A percentile compares a stretch with the other conserved stretches of the same genome.
These are phyloP conservation scores for Lepidurus couesii DNA, from an alignment of 1,140 invertebrate genomes.

Conservation along the genomic window DNA sequence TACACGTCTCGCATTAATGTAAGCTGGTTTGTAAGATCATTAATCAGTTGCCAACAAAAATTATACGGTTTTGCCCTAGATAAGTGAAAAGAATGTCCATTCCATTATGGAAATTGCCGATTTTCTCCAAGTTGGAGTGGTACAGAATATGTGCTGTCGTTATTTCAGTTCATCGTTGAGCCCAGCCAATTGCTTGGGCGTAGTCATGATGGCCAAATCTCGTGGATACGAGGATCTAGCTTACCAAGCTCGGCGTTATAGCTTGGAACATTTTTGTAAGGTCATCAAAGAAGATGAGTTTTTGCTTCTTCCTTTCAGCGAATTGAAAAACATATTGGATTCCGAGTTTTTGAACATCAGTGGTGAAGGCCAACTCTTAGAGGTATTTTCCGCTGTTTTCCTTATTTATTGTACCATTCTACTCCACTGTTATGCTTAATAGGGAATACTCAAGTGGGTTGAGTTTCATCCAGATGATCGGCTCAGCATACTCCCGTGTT, in stretches of 20 bases:
- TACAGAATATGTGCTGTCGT: conserved; percentile 50
- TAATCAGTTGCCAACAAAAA: not conserved
- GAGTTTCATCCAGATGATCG: conserved; percentile 33
- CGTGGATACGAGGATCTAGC: conserved; percentile 50
- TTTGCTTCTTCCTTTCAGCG: conserved; percentile 49
- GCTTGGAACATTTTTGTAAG: conserved; percentile 50
- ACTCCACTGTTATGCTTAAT: not conserved
- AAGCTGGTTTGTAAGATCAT: conserved; percentile 13
- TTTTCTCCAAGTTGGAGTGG: conserved; percentile 46
- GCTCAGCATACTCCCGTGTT: conserved; percentile 28
- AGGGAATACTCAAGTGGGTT: conserved; percentile 35
- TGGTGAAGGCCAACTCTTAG: conserved; percentile 41
- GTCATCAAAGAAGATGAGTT: conserved; percentile 55
- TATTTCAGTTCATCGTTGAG: conserved; percentile 52
- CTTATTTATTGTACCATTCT: not conserved
- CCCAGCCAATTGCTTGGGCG: conserved; percentile 51
- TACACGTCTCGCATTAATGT: conserved; percentile 48
- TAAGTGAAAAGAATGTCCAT: conserved; percentile 54
- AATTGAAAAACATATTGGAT: conserved; percentile 42
- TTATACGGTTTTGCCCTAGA: conserved; percentile 38
- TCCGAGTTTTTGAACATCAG: conserved; percentile 40
- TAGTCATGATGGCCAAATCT: conserved; percentile 51
- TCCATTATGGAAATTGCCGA: conserved; percentile 53
- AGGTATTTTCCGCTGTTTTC: conserved; percentile 36
- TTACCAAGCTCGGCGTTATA: conserved; percentile 49